Conservation (phyloP, 2,113 vertebrate genomes). For the Lamprotornis superbus region DNA sequence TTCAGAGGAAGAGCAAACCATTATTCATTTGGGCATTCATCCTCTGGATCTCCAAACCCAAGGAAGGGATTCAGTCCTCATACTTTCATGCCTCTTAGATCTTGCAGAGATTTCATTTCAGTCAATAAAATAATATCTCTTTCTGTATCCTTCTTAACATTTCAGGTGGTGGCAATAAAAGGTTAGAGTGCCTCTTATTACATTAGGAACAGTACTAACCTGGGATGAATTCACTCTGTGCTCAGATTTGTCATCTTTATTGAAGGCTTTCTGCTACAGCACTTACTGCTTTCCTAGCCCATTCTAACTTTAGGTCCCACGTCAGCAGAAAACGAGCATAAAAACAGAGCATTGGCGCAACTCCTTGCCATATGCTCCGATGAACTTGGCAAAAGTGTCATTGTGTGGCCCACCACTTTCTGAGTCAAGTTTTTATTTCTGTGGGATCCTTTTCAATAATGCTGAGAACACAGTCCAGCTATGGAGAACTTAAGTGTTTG, state of each 20-base stretch:
- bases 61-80: background rate
- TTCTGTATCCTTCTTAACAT: background rate
- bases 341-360: background rate
- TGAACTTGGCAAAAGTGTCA: background rate
- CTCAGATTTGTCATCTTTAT: background rate
- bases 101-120: background rate
- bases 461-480: background rate
- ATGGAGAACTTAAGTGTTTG: background rate
- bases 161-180: background rate
- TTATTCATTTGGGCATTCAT: background rate
- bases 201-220: background rate
- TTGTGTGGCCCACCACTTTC: background rate
- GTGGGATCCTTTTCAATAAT: background rate
- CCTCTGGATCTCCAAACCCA: background rate
- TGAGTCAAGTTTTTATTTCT: background rate
- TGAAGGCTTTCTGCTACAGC: background rate
- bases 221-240: background rate
- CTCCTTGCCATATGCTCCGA: background rate
- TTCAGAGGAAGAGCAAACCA: background rate
- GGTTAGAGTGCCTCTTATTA: background rate
- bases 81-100: background rate
- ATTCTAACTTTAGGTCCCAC: background rate
- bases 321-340: background rate
- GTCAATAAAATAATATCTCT: background rate
- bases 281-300: background rate